A percentile compares a stretch with the other conserved stretches of the same genome.
These are phyloP conservation scores for Nomada flava DNA, from an alignment of 2,888 invertebrate genomes.

Conservation along the genomic window DNA sequence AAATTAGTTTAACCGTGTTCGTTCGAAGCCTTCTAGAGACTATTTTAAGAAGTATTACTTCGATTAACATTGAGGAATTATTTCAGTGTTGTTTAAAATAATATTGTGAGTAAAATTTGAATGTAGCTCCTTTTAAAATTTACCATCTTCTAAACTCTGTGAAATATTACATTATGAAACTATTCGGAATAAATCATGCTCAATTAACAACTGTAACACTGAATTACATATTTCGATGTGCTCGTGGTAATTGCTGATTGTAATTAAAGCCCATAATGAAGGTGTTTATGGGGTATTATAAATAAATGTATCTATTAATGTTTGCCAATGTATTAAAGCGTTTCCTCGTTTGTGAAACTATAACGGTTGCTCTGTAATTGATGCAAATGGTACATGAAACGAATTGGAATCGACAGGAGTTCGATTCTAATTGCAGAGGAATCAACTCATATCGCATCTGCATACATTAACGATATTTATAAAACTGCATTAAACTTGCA, in stretches of 20 bases:
- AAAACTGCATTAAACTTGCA: slow-evolving; percentile 47
- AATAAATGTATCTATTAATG: neutral
- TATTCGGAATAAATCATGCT: neutral
- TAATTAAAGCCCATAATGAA: slow-evolving; percentile 1
- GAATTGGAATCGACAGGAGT: slow-evolving; percentile 40
- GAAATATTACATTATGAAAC: no score
- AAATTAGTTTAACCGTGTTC: no score
- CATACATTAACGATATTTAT: slow-evolving; percentile 59
- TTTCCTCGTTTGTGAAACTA: slow-evolving; percentile 10
- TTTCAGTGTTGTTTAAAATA: no score
- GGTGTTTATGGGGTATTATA: neutral
- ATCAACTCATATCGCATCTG: slow-evolving; percentile 48
- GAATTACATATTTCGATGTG: neutral
- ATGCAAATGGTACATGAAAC: slow-evolving; percentile 15
- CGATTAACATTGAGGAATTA: no score
- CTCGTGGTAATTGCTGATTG: neutral
- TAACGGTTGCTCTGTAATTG: neutral
- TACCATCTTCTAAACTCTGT: no score
- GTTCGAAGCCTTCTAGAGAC: no score
- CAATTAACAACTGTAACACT: neutral
- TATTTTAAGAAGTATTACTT: no score
- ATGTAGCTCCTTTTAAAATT: no score
- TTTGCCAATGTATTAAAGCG: neutral
- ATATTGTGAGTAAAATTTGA: no score
- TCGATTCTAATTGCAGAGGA: slow-evolving; percentile 56